Evolutionary conservation across 2,888 invertebrate genomes (phyloP).

Genomic region (Volucella zonaria): DNA sequence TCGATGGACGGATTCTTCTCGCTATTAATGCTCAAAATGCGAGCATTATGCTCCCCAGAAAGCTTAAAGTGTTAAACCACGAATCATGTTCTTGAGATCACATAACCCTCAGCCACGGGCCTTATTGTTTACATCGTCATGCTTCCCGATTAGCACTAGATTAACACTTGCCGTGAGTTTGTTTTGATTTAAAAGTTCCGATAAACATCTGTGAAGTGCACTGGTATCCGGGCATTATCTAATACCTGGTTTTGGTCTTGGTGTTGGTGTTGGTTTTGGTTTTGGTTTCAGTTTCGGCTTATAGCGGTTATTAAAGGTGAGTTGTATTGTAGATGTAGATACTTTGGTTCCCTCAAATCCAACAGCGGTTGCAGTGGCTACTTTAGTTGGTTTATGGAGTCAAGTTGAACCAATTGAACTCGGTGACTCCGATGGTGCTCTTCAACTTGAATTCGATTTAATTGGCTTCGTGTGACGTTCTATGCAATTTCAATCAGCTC

Average conservation of each 20-base stretch:
- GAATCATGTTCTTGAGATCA: slow-evolving; percentile 32
- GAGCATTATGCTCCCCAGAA: background rate
- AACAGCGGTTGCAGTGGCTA: background rate
- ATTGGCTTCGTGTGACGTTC: slow-evolving; percentile 41
- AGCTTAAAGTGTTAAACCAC: slow-evolving; percentile 19
- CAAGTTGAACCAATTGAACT: slow-evolving; percentile 38
- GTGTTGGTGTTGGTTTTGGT: no score
- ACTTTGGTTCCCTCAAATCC: slow-evolving; percentile 1
- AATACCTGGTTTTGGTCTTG: background rate
- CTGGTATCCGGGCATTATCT: slow-evolving; percentile 28
- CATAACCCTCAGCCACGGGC: background rate
- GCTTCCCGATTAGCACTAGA: slow-evolving; percentile 45
- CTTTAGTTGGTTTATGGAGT: slow-evolving; percentile 1
- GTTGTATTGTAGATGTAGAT: slow-evolving; percentile 30
- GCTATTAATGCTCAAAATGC: no score
- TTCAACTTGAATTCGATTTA: slow-evolving; percentile 27
- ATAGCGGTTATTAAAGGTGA: slow-evolving; percentile 32
- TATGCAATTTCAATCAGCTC: slow-evolving; percentile 39
- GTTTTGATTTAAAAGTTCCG: slow-evolving; percentile 30
- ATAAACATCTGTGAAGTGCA: slow-evolving; percentile 39
- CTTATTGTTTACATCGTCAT: background rate
- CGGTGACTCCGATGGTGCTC: background rate
- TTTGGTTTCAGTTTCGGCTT: background rate
- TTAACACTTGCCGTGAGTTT: slow-evolving; percentile 43
- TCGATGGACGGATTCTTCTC: no score